phyloP scores from a whole-genome alignment of 2,113 vertebrate genomes.

The Laticauda laticaudata region DNA sequence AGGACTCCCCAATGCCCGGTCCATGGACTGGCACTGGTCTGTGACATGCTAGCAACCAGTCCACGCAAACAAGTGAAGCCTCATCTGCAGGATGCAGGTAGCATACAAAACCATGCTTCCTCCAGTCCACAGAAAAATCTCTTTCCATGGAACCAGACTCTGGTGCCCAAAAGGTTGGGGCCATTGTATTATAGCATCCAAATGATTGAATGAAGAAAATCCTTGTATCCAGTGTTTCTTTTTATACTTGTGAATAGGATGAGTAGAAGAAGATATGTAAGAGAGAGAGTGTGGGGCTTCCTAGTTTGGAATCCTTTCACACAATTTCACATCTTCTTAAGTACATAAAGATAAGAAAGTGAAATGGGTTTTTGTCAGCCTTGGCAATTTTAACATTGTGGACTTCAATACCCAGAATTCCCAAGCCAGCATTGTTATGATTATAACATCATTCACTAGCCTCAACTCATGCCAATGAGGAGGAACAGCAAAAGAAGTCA shows the following conservation, averaged over 20 bases:
- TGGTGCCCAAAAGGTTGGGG: no score
- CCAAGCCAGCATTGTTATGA: not conserved
- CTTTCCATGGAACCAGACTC: no score
- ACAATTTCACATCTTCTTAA: not conserved
- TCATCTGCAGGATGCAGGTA: no score
- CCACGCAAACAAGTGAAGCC: no score
- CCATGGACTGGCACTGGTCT: no score
- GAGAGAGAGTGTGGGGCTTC: not conserved
- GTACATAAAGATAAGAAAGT: not conserved
- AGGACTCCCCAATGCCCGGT: no score
- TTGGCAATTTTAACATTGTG: not conserved
- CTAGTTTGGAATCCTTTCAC: not conserved
- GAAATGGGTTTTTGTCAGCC: not conserved
- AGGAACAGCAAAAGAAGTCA: not conserved
- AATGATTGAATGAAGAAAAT: not conserved
- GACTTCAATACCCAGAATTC: not conserved
- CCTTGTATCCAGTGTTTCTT: not conserved
- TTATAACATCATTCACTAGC: not conserved
- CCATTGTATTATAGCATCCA: not conserved
- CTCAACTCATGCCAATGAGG: not conserved
- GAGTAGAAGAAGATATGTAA: not conserved
- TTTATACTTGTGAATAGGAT: not conserved
- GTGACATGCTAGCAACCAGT: no score
- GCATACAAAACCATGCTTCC: no score
- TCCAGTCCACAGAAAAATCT: no score